Percentiles rank a stretch among this genome's conserved stretches.
Evolutionary conservation across 2,888 invertebrate genomes (phyloP).

Genomic region (Patella pellucida): DNA sequence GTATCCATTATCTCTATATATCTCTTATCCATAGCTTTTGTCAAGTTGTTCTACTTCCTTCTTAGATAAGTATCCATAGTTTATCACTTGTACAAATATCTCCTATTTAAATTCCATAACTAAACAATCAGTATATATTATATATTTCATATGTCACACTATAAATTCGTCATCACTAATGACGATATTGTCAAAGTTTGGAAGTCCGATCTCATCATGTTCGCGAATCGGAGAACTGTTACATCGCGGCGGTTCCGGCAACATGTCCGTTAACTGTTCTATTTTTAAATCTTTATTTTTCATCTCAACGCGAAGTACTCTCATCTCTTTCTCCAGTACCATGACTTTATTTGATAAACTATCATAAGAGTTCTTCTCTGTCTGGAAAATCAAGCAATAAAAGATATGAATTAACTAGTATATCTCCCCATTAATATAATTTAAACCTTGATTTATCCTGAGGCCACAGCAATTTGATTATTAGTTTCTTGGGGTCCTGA

Average conservation of each 20-base stretch:
- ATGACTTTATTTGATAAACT: not conserved
- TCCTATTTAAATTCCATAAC: too few relatives aligned
- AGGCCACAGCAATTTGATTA: too few relatives aligned
- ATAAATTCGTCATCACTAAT: constrained; percentile 27
- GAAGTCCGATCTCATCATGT: not conserved
- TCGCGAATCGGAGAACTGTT: not conserved
- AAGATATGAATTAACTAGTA: too few relatives aligned
- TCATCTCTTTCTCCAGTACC: constrained; percentile 17
- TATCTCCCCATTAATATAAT: too few relatives aligned
- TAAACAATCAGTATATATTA: too few relatives aligned
- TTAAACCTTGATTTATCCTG: too few relatives aligned
- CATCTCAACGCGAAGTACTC: constrained; percentile 14
- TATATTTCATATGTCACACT: constrained; percentile 12
- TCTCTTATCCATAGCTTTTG: too few relatives aligned
- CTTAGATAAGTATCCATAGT: too few relatives aligned
- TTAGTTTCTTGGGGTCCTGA: too few relatives aligned
- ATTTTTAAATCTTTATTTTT: constrained; percentile 11
- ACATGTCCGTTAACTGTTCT: constrained; percentile 4
- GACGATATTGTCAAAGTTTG: constrained; percentile 14
- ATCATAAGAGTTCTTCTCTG: not conserved
- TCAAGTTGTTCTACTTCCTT: too few relatives aligned
- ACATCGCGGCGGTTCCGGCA: not conserved
- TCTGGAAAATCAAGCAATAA: not conserved
- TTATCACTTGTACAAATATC: too few relatives aligned
- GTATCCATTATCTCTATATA: too few relatives aligned